Conservation (phyloP, 2,797 vertebrate species). For the Anguilla obscura region DNA sequence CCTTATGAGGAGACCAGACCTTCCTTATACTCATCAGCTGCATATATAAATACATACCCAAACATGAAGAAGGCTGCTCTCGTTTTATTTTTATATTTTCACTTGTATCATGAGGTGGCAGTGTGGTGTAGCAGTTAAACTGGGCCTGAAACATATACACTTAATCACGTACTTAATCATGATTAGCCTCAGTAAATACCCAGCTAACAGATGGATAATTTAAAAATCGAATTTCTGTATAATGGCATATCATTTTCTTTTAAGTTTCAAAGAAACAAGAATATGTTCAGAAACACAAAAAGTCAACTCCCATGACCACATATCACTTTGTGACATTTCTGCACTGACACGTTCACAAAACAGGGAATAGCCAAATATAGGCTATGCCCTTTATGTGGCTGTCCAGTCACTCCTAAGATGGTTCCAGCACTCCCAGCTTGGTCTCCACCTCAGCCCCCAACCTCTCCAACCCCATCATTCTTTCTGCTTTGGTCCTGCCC, state of each 20-base stretch:
- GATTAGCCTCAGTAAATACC: not conserved
- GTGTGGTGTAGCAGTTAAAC: not conserved
- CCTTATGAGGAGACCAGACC: not conserved
- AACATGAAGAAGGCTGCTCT: not conserved
- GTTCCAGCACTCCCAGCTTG: not conserved
- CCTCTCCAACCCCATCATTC: not conserved
- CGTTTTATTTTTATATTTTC: not conserved
- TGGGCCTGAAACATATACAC: not conserved
- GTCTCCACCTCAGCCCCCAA: not conserved
- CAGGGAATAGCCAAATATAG: not conserved
- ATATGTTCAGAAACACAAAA: not conserved
- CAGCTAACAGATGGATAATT: not conserved
- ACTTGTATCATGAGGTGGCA: not conserved
- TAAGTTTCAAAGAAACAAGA: not conserved
- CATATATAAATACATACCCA: not conserved
- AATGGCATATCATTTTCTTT: too few species aligned
- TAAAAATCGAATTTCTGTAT: not conserved
- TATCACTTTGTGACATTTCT: not conserved
- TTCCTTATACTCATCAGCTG: not conserved
- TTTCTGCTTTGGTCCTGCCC: too few species aligned
- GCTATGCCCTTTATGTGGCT: not conserved
- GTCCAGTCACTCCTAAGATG: not conserved
- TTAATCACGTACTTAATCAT: not conserved
- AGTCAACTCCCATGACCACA: not conserved
- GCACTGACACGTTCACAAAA: not conserved